Evolutionary conservation across 2,113 vertebrate species (phyloP).

Genomic region (Scatophagus argus): DNA sequence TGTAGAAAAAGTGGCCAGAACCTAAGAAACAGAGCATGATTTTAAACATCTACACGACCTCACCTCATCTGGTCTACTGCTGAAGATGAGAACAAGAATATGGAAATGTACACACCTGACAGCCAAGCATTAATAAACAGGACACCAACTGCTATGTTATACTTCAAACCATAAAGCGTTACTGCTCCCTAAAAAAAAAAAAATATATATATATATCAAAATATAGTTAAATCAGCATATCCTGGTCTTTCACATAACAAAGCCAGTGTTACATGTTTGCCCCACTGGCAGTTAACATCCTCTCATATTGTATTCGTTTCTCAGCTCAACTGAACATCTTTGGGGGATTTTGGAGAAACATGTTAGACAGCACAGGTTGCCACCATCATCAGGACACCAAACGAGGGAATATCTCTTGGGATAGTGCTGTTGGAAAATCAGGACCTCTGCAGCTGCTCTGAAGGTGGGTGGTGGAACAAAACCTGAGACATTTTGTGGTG

Average conservation of each 20-base stretch:
- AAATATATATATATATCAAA: conserved; percentile 2
- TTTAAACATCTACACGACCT: background rate
- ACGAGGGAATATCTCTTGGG: too few relatives aligned
- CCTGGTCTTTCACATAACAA: background rate
- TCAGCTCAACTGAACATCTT: too few relatives aligned
- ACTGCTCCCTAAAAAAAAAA: conserved; percentile 77
- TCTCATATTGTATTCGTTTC: too few relatives aligned
- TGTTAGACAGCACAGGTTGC: too few relatives aligned
- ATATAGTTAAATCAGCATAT: background rate
- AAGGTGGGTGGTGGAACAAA: too few relatives aligned
- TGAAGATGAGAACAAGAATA: background rate
- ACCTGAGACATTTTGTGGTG: too few relatives aligned
- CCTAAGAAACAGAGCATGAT: conserved; percentile 60
- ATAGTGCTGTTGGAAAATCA: too few relatives aligned
- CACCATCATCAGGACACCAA: too few relatives aligned
- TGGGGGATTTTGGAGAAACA: too few relatives aligned
- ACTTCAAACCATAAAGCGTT: conserved; percentile 81
- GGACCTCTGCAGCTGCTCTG: too few relatives aligned
- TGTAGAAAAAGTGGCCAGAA: conserved; percentile 82
- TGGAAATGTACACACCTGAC: conserved; percentile 72
- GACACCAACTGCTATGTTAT: conserved; percentile 84
- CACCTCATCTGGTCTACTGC: background rate
- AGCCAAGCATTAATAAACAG: conserved; percentile 87
- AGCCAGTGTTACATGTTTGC: background rate
- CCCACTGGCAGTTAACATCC: background rate